Conservation (phyloP, 2,888 invertebrate species). For the Clusia tigrina region DNA sequence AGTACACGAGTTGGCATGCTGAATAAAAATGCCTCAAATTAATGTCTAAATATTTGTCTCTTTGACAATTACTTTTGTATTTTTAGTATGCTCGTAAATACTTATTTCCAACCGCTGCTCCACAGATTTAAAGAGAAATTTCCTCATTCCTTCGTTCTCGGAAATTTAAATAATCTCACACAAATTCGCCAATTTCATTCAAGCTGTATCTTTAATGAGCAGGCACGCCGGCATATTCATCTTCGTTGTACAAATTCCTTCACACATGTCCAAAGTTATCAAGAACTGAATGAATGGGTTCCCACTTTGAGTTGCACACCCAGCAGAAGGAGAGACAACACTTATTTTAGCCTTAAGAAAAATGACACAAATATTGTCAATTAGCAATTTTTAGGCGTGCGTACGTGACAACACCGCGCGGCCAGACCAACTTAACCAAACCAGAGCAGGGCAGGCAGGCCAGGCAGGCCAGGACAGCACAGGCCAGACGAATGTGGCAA, state of each 20-base stretch:
- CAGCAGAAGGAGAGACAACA: neutral
- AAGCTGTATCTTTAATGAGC: neutral
- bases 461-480: neutral
- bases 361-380: neutral
- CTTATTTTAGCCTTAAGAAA: neutral
- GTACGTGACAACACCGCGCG: neutral
- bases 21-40: no score
- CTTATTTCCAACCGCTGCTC: neutral
- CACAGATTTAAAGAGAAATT: neutral
- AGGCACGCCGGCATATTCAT: neutral
- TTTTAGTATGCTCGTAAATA: neutral
- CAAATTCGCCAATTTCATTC: neutral
- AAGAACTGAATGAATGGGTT: conserved; percentile 6
- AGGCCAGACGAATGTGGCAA: neutral
- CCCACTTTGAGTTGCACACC: neutral
- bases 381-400: conserved; percentile 1
- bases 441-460: neutral
- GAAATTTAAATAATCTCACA: neutral
- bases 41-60: neutral
- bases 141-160: neutral
- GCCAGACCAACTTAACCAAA: neutral
- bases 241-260: conserved; percentile 5
- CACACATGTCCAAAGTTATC: neutral
- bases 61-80: neutral
- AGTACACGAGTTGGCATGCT: no score